These are phyloP conservation scores for Sardinella longiceps DNA, from an alignment of 2,797 vertebrate species.

Conservation along the genomic window DNA sequence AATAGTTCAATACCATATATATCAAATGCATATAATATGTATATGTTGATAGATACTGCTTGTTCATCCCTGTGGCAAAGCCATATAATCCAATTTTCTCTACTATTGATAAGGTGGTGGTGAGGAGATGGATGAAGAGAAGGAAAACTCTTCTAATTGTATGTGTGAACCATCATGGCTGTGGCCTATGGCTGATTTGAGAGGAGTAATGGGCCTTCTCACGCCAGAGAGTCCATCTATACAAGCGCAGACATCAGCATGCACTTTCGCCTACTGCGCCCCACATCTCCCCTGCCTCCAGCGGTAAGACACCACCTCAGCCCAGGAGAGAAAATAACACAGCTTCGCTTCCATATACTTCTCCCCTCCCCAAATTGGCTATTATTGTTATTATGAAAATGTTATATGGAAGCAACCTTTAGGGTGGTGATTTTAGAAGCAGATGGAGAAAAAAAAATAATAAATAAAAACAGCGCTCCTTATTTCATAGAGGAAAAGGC, in stretches of 20 bases:
- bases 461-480: background rate
- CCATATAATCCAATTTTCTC: background rate
- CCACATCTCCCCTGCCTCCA: background rate
- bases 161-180: background rate
- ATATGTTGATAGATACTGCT: background rate
- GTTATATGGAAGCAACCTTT: conserved; percentile 20
- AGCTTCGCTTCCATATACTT: background rate
- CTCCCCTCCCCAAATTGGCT: background rate
- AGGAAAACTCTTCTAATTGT: background rate
- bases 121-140: background rate
- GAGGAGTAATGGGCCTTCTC: background rate
- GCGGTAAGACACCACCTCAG: background rate
- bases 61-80: background rate
- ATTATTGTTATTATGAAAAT: conserved; percentile 27
- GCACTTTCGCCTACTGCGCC: background rate
- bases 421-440: conserved; percentile 1
- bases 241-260: background rate
- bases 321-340: background rate
- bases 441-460: background rate
- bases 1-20: background rate
- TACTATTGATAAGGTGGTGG: background rate
- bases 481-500: conserved; percentile 6
- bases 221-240: background rate
- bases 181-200: background rate
- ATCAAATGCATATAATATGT: background rate